phyloP scores from a whole-genome alignment of 2,888 invertebrate species.

The Aspidiotus destructor region DNA sequence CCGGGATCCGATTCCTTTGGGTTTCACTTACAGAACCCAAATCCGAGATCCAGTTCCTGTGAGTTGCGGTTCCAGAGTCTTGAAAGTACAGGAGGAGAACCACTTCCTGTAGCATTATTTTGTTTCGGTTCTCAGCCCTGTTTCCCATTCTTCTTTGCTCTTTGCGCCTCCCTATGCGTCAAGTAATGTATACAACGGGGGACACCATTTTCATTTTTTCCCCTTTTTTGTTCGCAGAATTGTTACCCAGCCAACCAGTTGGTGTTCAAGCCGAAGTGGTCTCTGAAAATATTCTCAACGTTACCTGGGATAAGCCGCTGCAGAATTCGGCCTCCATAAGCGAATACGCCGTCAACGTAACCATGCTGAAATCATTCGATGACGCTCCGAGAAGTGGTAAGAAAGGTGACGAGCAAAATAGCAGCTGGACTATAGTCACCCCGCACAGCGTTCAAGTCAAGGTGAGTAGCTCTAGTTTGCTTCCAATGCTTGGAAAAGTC shows the following conservation, averaged over 20 bases:
- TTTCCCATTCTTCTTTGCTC: too few species aligned
- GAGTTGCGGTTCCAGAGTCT: too few species aligned
- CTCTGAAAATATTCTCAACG: conserved; percentile 59
- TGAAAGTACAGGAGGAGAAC: too few species aligned
- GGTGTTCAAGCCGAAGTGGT: conserved; percentile 61
- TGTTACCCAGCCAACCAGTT: conserved; percentile 65
- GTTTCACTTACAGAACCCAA: too few species aligned
- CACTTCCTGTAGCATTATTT: too few species aligned
- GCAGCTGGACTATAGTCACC: conserved; percentile 40
- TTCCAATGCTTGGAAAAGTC: neutral
- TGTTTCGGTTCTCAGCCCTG: too few species aligned
- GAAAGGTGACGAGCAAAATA: conserved; percentile 38
- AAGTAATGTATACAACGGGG: too few species aligned
- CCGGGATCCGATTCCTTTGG: too few species aligned
- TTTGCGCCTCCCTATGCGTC: too few species aligned
- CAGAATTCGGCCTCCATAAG: conserved; percentile 56
- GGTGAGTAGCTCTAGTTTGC: conserved; percentile 39
- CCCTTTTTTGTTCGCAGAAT: conserved; percentile 46
- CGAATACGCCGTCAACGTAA: conserved; percentile 62
- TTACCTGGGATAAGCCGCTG: conserved; percentile 59
- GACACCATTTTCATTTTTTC: too few species aligned
- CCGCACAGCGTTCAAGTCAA: conserved; percentile 44
- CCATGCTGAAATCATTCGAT: conserved; percentile 60
- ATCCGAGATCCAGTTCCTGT: too few species aligned
- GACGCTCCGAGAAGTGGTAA: conserved; percentile 34